Evolutionary conservation across 2,797 vertebrate genomes (phyloP), one percentile per base, ranked within the genome.

Genomic region (Limosa lapponica): DNA sequence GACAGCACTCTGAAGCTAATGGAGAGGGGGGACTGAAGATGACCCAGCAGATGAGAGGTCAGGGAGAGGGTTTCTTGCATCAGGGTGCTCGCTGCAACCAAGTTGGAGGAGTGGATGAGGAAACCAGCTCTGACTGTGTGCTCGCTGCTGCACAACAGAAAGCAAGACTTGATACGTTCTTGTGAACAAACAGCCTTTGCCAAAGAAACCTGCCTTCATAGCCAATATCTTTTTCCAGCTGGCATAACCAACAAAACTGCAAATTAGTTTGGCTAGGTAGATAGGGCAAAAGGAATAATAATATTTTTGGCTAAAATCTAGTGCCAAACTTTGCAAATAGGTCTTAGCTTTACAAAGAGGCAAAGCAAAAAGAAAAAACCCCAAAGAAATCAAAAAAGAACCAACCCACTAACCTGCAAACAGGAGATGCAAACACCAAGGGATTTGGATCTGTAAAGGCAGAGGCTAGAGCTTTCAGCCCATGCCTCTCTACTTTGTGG

Each of bases 231-330:
- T 82, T 71, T 87, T 93, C 92, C 92, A 96, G 78, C 84, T 93
- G 95, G 95, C 92, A 48, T 27, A 92, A 46, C 67, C 71, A 92
- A 52, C 62, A 77, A 77, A 95, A 82, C 52, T 92, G 74, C 87
- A 87, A 89, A 96, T 96, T 67, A 89, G 65, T 94, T 93, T 95
- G 95, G 90, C 89, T 92, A 89, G 78, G 71, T 93, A 93, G 87
- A 70, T 8, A 74, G 52, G 43, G 52, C 55, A 92, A 92, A 93
- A 94, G 37, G 72, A 94, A 91, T 88, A 93, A 93, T 48, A 83
- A 28, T 85, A 71, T 82, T 86, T 92, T 80, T 73, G 67, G 57
- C 71, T 52, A 89, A 87, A 87, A 78, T 34, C 44, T 82, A 54
- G 25, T 57, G 57, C 54, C 61, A 86, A 83, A 67, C 28, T 80